These are phyloP conservation scores for Chromobotia macracanthus DNA, from an alignment of 2,797 vertebrate species.

Conservation along the genomic window DNA sequence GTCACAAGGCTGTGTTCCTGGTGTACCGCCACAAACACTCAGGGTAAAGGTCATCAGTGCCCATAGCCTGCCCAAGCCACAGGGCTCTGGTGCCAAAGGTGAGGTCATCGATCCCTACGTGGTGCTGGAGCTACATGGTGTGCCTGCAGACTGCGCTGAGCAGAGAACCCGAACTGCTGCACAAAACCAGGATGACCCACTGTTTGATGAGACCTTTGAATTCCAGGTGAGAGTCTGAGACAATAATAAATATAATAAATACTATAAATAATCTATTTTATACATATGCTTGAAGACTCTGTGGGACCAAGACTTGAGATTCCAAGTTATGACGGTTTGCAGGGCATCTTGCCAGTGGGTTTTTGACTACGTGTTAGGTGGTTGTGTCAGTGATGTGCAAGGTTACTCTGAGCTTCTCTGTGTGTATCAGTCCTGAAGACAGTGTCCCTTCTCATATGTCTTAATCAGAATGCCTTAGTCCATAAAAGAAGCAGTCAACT, in stretches of 20 bases:
- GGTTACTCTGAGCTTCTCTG: constrained; percentile 15
- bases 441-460: constrained; percentile 35
- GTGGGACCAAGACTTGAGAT: neutral
- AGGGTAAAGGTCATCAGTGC: constrained; percentile 97
- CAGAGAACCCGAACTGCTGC: constrained; percentile 96
- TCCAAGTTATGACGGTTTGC: neutral
- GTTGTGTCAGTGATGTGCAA: constrained; percentile 28
- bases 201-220: constrained; percentile 97
- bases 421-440: constrained; percentile 2
- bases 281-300: constrained; percentile 4
- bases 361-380: neutral
- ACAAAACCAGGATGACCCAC: constrained; percentile 94
- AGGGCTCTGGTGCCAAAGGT: constrained; percentile 94
- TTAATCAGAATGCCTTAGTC: constrained; percentile 38
- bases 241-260: neutral
- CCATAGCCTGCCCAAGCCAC: constrained; percentile 96
- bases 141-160: constrained; percentile 93
- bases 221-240: constrained; percentile 80
- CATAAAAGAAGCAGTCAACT: constrained; percentile 10
- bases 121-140: constrained; percentile 94
- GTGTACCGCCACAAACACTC: constrained; percentile 90
- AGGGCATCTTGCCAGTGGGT: neutral
- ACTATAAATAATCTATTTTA: neutral
- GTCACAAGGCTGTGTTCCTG: constrained; percentile 94
- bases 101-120: constrained; percentile 98